Base-by-base conservation (phyloP, 2,113 vertebrate species). In the Muntiacus reevesi region DNA sequence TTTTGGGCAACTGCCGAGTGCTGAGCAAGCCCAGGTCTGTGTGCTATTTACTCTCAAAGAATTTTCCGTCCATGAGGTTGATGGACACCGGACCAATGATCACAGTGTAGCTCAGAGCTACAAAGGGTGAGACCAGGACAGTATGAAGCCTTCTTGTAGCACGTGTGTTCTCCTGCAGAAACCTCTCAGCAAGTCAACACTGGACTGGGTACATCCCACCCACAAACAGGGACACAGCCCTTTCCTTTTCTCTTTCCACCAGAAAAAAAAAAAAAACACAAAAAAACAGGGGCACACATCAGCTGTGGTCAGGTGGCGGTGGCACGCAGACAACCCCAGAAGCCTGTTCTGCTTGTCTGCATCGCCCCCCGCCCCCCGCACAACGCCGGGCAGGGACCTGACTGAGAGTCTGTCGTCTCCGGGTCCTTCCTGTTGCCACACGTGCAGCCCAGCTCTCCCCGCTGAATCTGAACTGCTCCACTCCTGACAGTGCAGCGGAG, bases 261-360 rank as follows among this genome's bases (percentile, higher is more conserved):
- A 62, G 50, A 47, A 47, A 43, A 67, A 7, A 45, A 19, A 6
- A 54, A 25, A 23, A 40, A 40, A 3, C 40, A 55, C 47, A n/a
- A 82, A 15, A 33, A 13, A 3, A 33, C 12, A 16, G 52, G 45
- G 59, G 79, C 43, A 43, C 86, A 33, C 62, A 81, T 2, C 10
- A n/a, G 55, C 94, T 25, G 21, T 1, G 2, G 3, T 85, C 78
- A 88, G 16, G 13, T 3, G 40, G n/a, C 30, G 11, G 55, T 21
- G 40, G 50, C 0, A 0, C 3, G 13, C 2, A 27, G 25, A 33
- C n/a, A 3, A 50, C 12, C 12, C 43, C 43, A 10, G 23, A 52
- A 40, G 45, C 14, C 52, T 16, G 0, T 16, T 55, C 86, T 59
- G 25, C 36, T 62, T 15, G 33, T 92, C 47, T 17, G 30, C 81